Percentiles rank a stretch among this genome's conserved stretches.
phyloP scores from a whole-genome alignment of 2,113 vertebrate genomes.

The Stercorarius parasiticus region DNA sequence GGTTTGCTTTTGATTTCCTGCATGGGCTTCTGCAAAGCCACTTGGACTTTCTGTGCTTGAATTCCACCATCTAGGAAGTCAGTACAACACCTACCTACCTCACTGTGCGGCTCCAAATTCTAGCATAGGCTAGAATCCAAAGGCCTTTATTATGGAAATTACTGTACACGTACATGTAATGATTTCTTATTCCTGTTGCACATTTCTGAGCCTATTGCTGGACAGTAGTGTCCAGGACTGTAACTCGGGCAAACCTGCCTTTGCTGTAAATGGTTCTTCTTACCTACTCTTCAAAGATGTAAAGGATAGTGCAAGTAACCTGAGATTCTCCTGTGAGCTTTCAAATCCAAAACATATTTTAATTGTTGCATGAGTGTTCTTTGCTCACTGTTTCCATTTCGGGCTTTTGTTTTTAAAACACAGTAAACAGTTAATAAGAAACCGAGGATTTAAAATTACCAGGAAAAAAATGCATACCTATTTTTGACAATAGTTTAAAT shows the following conservation, averaged over 20 bases:
- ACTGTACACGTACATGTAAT: too few relatives aligned
- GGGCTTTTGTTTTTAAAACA: background rate
- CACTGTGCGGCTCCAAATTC: background rate
- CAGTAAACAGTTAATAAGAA: background rate
- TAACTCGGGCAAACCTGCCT: background rate
- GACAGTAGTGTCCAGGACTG: background rate
- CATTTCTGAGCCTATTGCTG: background rate
- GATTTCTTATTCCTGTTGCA: background rate
- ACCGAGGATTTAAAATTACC: background rate
- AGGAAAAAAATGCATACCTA: background rate
- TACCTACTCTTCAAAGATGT: background rate
- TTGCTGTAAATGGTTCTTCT: background rate
- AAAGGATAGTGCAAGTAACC: background rate
- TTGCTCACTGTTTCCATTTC: background rate
- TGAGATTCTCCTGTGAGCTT: background rate
- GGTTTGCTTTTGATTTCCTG: background rate
- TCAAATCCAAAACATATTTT: background rate
- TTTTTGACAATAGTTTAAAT: background rate
- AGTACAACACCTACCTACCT: background rate
- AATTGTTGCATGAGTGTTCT: background rate
- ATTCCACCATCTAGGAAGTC: background rate
- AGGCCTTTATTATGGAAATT: background rate
- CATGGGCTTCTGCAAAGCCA: background rate
- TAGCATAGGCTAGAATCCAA: background rate
- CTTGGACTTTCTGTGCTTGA: background rate